Percentiles rank a stretch among this genome's conserved stretches.
Conservation (phyloP, 2,113 vertebrate species). For the Cisticola juncidis region DNA sequence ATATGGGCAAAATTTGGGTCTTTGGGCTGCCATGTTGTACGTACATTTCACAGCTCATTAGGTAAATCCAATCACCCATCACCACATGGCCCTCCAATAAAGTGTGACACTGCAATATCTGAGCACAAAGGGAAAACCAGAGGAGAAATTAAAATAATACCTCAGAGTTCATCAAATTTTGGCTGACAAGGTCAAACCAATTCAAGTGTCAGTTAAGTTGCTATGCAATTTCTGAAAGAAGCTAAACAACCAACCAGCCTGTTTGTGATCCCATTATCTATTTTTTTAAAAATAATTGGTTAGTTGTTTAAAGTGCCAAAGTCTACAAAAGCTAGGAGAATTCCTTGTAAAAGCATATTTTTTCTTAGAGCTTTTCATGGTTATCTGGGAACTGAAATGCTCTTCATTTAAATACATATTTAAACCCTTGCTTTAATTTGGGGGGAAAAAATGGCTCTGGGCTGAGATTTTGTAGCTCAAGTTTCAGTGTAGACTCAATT, state of each 20-base stretch:
- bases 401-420: constrained; percentile 12
- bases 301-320: background rate
- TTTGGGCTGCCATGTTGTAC: background rate
- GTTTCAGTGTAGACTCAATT: constrained; percentile 19
- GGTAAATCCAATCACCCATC: background rate
- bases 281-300: background rate
- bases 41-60: constrained; percentile 40
- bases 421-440: constrained; percentile 25
- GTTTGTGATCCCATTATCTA: background rate
- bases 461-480: constrained; percentile 29
- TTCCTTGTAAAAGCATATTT: constrained; percentile 1
- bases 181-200: constrained; percentile 9
- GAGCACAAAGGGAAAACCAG: background rate
- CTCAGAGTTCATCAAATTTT: background rate
- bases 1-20: background rate
- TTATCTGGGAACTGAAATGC: background rate
- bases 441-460: background rate
- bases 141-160: background rate
- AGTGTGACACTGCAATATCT: background rate
- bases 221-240: background rate
- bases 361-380: background rate
- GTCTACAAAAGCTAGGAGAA: background rate
- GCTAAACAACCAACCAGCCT: background rate
- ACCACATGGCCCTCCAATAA: background rate
- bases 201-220: background rate